A percentile compares a stretch with the other conserved stretches of the same genome.
phyloP scores from a whole-genome alignment of 2,888 invertebrate genomes.

The Cynaeus angustus region DNA sequence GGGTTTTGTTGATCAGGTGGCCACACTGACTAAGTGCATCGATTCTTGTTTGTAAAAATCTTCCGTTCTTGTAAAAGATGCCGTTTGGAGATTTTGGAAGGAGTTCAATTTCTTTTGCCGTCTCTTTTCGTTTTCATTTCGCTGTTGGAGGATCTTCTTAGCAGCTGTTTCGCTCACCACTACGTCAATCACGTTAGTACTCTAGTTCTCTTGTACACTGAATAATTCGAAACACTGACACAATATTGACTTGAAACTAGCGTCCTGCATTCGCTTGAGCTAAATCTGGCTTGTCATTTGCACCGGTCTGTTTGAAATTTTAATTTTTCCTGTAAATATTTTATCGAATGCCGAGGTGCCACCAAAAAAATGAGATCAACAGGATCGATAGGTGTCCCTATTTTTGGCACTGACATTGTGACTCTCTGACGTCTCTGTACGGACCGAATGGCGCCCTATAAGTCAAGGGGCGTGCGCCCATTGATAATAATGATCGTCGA shows the following conservation, averaged over 20 bases:
- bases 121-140: slow-evolving; percentile 1
- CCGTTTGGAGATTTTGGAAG: neutral
- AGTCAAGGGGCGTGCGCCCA: slow-evolving; percentile 25
- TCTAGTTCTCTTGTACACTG: neutral
- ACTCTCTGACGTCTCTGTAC: slow-evolving; percentile 12
- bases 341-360: slow-evolving; percentile 17
- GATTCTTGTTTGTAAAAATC: neutral
- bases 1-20: neutral
- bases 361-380: slow-evolving; percentile 6
- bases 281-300: slow-evolving; percentile 31
- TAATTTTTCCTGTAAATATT: slow-evolving; percentile 40
- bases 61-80: neutral
- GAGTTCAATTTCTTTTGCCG: neutral
- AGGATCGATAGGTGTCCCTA: slow-evolving; percentile 21
- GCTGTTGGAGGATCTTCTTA: neutral
- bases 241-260: slow-evolving; percentile 34
- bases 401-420: slow-evolving; percentile 21
- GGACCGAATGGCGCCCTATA: slow-evolving; percentile 43
- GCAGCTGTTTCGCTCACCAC: slow-evolving; percentile 17
- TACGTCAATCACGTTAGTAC: neutral
- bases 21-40: neutral
- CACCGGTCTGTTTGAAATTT: slow-evolving; percentile 35
- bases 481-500: slow-evolving; percentile 35
- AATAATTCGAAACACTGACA: slow-evolving; percentile 44
- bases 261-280: slow-evolving; percentile 37